Base-by-base conservation (phyloP, 2,888 invertebrate genomes). In the Macaria liturata region DNA sequence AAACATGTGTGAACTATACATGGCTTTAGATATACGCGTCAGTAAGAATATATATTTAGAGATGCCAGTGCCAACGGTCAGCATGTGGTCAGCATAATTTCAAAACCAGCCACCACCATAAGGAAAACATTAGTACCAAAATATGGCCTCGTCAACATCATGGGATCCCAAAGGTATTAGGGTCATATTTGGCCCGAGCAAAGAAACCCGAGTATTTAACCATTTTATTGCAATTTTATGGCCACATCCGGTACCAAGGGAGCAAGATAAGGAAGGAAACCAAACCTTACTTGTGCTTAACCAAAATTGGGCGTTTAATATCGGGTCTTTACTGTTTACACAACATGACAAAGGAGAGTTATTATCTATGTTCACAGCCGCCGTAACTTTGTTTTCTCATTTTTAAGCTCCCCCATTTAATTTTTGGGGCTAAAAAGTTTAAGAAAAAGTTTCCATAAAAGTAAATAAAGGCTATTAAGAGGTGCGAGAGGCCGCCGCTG, bases 331-430 rank as follows among this genome's bases (percentile, higher is more conserved):
- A 59, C 59, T 59, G 54, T 48, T 51, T 54, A 20, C 54, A 51
- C 37, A 46, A 52, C 34, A 40, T 50, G 51, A 54, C 45, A 45
- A 54, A 79, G 68, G 77, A 80, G 71, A 79, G 76, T 82, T 84
- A 83, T 83, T 81, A 82, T 84, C 78, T 76, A 77, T 80, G 82
- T 83, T 78, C 76, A 72, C 72, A 67, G 78, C 77, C 74, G 65
- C 74, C 71, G 74, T 76, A 75, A 80, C 80, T 82, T 81, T 76
- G 78, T 78, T 78, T 74, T 74, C 66, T 68, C 67, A 71, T 78
- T 81, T 80, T 78, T 66, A 68, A 68, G 67, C 72, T 64, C 70
- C 72, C 72, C 67, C 73, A 78, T 78, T 81, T 78, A 78, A 81
- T 78, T 77, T 78, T 56, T 64, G 70, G 70, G 74, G 72, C 65